These are phyloP conservation scores for Ashinkailepas kermadecensis DNA, from an alignment of 2,888 invertebrate genomes.

Conservation along the genomic window DNA sequence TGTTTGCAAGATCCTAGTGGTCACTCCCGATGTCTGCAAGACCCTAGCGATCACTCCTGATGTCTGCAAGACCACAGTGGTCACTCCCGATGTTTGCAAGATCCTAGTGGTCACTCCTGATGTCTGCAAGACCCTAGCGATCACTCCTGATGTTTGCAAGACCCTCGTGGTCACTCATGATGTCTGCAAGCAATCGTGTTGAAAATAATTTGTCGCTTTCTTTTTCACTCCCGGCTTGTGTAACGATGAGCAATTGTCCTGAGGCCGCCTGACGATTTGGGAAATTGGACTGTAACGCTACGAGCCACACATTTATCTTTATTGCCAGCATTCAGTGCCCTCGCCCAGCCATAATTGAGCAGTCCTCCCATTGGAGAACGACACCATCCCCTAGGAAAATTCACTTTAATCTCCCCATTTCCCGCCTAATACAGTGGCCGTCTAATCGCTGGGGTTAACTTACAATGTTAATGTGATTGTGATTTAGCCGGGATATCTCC, in stretches of 20 bases:
- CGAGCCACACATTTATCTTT: slow-evolving; percentile 11
- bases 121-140: too few species aligned
- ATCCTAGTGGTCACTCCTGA: too few species aligned
- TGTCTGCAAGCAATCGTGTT: too few species aligned
- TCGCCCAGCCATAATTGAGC: neutral
- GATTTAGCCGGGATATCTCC: slow-evolving; percentile 13
- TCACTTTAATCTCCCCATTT: slow-evolving; percentile 18
- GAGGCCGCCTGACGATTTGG: neutral
- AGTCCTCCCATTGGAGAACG: neutral
- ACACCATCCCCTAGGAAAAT: slow-evolving; percentile 6
- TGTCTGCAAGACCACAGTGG: too few species aligned
- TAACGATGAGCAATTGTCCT: neutral
- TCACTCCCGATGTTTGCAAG: too few species aligned
- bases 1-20: too few species aligned
- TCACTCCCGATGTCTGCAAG: too few species aligned
- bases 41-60: too few species aligned
- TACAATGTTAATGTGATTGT: slow-evolving; percentile 23
- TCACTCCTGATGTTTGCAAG: too few species aligned
- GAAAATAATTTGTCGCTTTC: neutral
- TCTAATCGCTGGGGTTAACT: slow-evolving; percentile 20
- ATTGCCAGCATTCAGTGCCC: slow-evolving; percentile 3
- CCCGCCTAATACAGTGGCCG: slow-evolving; percentile 16
- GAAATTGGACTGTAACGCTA: neutral
- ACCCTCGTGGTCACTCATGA: too few species aligned
- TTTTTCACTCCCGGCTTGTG: neutral